Percentiles rank a stretch among this genome's conserved stretches.
These are phyloP conservation scores for Drosophila bocqueti DNA, from an alignment of 1,140 invertebrate species.

Conservation along the genomic window DNA sequence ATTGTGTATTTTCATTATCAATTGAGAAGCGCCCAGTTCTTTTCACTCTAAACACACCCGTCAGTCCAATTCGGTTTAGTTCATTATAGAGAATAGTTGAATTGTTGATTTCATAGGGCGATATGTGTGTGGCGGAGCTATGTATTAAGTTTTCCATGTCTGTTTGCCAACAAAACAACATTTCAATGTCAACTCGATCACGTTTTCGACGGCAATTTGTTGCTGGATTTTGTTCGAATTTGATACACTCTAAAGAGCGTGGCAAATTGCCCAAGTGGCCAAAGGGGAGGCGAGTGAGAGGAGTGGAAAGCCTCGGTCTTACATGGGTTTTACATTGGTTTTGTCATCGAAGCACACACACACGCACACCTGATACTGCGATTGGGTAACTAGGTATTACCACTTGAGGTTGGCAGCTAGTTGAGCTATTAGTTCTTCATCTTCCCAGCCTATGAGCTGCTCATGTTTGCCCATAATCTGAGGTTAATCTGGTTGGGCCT, in stretches of 20 bases:
- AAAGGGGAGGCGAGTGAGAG: not conserved
- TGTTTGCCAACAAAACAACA: conserved; percentile 48
- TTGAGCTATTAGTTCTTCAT: conserved; percentile 40
- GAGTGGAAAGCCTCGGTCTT: conserved; percentile 13
- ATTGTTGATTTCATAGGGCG: conserved; percentile 49
- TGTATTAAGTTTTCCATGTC: conserved; percentile 51
- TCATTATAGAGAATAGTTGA: conserved; percentile 11
- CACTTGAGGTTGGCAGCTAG: conserved; percentile 25
- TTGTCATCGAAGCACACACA: conserved; percentile 53
- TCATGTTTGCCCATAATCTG: conserved; percentile 44
- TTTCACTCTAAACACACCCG: conserved; percentile 22
- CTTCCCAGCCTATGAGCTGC: conserved; percentile 17
- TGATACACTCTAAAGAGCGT: conserved; percentile 77
- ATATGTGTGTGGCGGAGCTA: conserved; percentile 21
- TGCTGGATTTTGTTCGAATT: conserved; percentile 57
- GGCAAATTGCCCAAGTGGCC: conserved; percentile 61
- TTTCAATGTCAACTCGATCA: conserved; percentile 77
- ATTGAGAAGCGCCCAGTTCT: conserved; percentile 62
- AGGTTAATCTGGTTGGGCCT: conserved; percentile 43
- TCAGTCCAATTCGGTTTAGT: conserved; percentile 21
- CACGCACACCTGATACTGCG: conserved; percentile 46
- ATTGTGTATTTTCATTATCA: conserved; percentile 74
- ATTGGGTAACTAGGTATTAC: conserved; percentile 33
- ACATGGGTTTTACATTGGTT: conserved; percentile 58
- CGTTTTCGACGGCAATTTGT: conserved; percentile 75